Evolutionary conservation across 2,888 invertebrate genomes (phyloP), one percentile per base, ranked within the genome.

Genomic region (Creontiades dilutus): DNA sequence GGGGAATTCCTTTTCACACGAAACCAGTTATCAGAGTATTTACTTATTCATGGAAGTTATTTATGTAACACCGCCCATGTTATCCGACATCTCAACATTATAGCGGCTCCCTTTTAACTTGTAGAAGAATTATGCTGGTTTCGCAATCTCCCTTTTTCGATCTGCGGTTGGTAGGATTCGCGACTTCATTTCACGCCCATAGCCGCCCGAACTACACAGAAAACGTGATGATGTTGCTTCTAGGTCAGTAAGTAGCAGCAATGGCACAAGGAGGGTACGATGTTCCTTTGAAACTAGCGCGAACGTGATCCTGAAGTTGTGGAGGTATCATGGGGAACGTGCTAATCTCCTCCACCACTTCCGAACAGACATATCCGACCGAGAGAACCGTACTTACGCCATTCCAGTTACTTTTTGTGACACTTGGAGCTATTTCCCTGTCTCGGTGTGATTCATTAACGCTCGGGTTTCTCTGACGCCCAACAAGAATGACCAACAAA

Each of bases 181-280:
- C 61, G 68, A 23, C 68, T 68, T 68, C 68, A 68, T 68, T 68
- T 68, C 68, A 68, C 23, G 68, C 68, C 27, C 68, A 68, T 12
- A 68, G 12, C 68, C 68, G 11, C 68, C 7, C 23, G 61, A 61
- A 61, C 19, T 68, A 23, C 68, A 19, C 27, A 68, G 68, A 68
- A 27, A 27, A 68, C 68, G 68, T 68, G 68, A 68, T 68, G 68
- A 68, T 5, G 11, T 19, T 5, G 0, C 19, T 68, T 68, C 23
- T 68, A 23, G 68, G 68, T 68, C 68, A 68, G 68, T 23, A 19
- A 68, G 68, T 68, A 68, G 68, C 68, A 68, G 23, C n/a, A 9
- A 16, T 61, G 37, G 61, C 68, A 11, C 68, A 23, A n/a, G 68
- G 19, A 23, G 68, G 13, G 12, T 37, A 2, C 7, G 23, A 0